Evolutionary conservation across 2,113 vertebrate species (phyloP).

Genomic region (Gymnarchus niloticus): DNA sequence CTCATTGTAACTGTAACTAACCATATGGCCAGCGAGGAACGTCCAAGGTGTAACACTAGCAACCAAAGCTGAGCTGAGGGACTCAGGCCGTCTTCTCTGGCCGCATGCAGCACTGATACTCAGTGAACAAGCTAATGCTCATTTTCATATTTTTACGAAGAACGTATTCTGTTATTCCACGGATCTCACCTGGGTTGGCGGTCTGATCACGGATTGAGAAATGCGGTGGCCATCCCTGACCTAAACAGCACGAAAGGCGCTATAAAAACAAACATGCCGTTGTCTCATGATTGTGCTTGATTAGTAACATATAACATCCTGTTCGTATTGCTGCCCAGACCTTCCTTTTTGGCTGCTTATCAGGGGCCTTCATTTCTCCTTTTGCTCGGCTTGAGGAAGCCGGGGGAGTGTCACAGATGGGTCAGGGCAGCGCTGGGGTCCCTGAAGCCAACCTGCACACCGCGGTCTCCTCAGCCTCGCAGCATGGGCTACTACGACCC

Average conservation of each 20-base stretch:
- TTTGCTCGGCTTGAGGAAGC: constrained; percentile 48
- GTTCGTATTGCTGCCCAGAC: constrained; percentile 45
- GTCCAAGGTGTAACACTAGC: background rate
- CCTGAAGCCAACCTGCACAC: no score
- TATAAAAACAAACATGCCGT: constrained; percentile 45
- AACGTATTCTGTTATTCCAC: background rate
- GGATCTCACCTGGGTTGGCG: background rate
- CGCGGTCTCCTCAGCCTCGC: no score
- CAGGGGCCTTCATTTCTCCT: constrained; percentile 52
- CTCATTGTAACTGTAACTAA: no score
- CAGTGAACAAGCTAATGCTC: background rate
- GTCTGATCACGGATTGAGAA: constrained; percentile 9
- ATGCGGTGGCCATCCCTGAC: background rate
- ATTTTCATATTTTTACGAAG: background rate
- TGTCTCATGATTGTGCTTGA: constrained; percentile 55
- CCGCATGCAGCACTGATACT: no score
- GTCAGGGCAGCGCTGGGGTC: background rate
- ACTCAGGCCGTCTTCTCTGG: no score
- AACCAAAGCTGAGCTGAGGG: no score
- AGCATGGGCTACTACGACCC: background rate
- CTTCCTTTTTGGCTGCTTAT: constrained; percentile 53
- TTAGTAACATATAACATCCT: constrained; percentile 47
- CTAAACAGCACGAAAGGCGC: constrained; percentile 28
- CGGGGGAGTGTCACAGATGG: constrained; percentile 37
- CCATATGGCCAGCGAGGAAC: no score